These are phyloP conservation scores for Lamellibrachia satsuma DNA, from an alignment of 2,888 invertebrate genomes.

Conservation along the genomic window DNA sequence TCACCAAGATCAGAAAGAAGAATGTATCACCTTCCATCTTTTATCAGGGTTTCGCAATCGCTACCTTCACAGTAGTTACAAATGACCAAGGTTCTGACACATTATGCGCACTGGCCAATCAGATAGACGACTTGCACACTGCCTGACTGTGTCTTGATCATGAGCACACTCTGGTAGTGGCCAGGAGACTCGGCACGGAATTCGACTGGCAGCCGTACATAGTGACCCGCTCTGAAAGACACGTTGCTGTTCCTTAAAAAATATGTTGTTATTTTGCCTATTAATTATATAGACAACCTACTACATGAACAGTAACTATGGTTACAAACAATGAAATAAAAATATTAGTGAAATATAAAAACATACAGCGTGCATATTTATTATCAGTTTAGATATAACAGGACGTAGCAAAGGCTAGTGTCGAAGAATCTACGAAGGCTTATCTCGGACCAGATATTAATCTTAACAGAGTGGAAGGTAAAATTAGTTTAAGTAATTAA, in stretches of 20 bases:
- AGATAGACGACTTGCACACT: neutral
- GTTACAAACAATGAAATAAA: too few relatives aligned
- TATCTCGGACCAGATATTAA: too few relatives aligned
- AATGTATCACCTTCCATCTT: neutral
- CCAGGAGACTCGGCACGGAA: slow-evolving; percentile 21
- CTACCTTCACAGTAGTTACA: neutral
- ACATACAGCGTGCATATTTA: too few relatives aligned
- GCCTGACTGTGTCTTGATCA: neutral
- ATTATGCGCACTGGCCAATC: neutral
- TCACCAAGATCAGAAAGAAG: too few relatives aligned
- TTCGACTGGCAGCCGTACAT: slow-evolving; percentile 26
- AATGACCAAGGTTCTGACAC: neutral
- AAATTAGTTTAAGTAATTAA: neutral
- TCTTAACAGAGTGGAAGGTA: too few relatives aligned
- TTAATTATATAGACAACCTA: neutral
- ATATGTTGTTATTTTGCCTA: neutral
- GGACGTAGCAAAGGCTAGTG: too few relatives aligned
- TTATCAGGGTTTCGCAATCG: neutral
- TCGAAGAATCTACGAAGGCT: too few relatives aligned
- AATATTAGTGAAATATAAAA: too few relatives aligned
- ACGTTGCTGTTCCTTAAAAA: neutral
- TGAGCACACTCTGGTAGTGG: slow-evolving; percentile 25
- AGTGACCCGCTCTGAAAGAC: slow-evolving; percentile 20
- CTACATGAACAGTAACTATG: neutral
- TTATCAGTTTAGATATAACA: too few relatives aligned